A percentile compares a stretch with the other conserved stretches of the same genome.
Evolutionary conservation across 2,888 invertebrate species (phyloP).

Genomic region (Melangyna quadrimaculata): DNA sequence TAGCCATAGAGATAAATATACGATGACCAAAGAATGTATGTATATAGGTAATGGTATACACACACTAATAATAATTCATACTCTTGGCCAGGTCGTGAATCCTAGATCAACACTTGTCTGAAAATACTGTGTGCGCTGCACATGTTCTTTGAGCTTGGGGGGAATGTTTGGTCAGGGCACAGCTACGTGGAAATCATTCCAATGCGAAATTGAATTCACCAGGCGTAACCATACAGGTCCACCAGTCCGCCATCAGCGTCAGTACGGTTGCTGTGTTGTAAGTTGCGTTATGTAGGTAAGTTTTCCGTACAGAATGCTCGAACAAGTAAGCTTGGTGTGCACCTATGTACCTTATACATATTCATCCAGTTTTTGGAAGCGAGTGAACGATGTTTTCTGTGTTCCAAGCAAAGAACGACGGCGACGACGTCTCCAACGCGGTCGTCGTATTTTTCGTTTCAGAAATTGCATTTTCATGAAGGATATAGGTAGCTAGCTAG

Average conservation of each 20-base stretch:
- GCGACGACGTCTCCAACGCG: not conserved
- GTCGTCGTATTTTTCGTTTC: slow-evolving; percentile 44
- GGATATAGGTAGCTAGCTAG: not conserved
- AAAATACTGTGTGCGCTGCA: slow-evolving; percentile 28
- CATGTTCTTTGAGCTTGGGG: slow-evolving; percentile 35
- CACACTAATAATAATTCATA: slow-evolving; percentile 70
- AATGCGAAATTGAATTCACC: slow-evolving; percentile 68
- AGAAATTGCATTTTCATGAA: slow-evolving; percentile 66
- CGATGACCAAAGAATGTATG: slow-evolving; percentile 51
- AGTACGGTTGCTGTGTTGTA: slow-evolving; percentile 15
- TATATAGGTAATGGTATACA: not conserved
- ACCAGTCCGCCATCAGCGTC: not conserved
- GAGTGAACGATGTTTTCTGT: slow-evolving; percentile 35
- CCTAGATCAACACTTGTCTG: slow-evolving; percentile 61
- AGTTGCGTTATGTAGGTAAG: not conserved
- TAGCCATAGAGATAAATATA: slow-evolving; percentile 37
- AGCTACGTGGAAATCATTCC: slow-evolving; percentile 69
- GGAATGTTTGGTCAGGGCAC: not conserved
- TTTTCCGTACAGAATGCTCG: not conserved
- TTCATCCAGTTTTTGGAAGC: slow-evolving; percentile 45
- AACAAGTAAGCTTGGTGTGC: slow-evolving; percentile 20
- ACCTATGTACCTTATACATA: slow-evolving; percentile 14
- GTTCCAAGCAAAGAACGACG: not conserved
- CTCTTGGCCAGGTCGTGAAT: slow-evolving; percentile 47
- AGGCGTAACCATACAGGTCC: slow-evolving; percentile 38